These are phyloP conservation scores for Halcyon senegalensis DNA, from an alignment of 2,113 vertebrate species.

Conservation along the genomic window DNA sequence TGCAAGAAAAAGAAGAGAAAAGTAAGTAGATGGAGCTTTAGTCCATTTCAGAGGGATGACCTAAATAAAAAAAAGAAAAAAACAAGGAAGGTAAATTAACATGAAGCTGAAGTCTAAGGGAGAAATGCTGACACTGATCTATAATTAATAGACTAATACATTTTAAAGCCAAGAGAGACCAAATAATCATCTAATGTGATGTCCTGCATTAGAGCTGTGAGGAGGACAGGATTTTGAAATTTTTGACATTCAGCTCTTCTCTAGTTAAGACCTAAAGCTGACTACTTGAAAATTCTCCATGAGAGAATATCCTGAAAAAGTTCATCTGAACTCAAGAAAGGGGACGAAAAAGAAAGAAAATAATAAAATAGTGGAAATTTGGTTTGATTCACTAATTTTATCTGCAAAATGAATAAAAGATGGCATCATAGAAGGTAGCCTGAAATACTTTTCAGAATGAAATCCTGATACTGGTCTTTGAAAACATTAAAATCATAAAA, in stretches of 20 bases:
- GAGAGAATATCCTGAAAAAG: neutral
- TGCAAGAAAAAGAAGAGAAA: neutral
- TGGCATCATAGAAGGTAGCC: neutral
- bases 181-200: neutral
- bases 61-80: neutral
- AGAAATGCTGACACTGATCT: neutral
- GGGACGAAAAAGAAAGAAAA: neutral
- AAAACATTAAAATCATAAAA: neutral
- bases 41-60: neutral
- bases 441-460: neutral
- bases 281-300: neutral
- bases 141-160: slow-evolving; percentile 20
- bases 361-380: neutral
- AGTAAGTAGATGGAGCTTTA: neutral
- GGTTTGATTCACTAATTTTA: neutral
- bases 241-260: neutral
- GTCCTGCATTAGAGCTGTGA: neutral
- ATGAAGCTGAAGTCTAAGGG: neutral
- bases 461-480: neutral
- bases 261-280: neutral
- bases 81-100: slow-evolving; percentile 16
- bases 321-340: neutral
- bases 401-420: neutral
- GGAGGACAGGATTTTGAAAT: neutral
- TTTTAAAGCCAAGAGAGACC: slow-evolving; percentile 4